Evolutionary conservation across 2,113 vertebrate genomes (phyloP), one percentile per base, ranked within the genome.

Genomic region (Ceratotherium simum): DNA sequence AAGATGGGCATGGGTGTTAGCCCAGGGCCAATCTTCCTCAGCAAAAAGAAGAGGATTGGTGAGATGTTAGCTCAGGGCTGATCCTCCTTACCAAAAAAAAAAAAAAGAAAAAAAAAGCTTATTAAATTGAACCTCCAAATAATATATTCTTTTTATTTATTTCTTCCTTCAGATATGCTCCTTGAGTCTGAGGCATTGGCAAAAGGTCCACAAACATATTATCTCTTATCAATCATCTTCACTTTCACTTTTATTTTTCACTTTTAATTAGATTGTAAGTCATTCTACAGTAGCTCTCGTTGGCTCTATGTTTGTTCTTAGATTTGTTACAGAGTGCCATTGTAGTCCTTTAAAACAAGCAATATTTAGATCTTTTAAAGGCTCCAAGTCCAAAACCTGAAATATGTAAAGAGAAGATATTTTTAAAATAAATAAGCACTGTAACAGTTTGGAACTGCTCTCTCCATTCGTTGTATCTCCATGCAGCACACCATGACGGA

Each of bases 401-500:
- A 76, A 51, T 80, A 8, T 36, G 60, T 14, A 69, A 62, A 51
- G 31, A 60, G 4, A 29, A 46, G 2, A 12, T 2, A 14, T 31
- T 42, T 83, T 48, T 46, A 42, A 48, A 65, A 72, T 31, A 33
- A 70, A 69, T 46, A 54, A n/a, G 5, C 9, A 84, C 9, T 2
- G 36, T 36, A 39, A 18, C 2, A 33, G 0, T 67, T 64, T 58
- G 27, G 6, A 60, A 5, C 67, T 90, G 9, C n/a, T 56, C 23
- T 62, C 8, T 21, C 11, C 5, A 8, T 65, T 80, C 1, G 18
- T 64, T 23, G 4, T 42, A 8, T 46, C 29, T 96, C 29, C 12
- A 25, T 25, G 1, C 5, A 20, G n/a, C 3, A 2, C 29, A 60
- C 27, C 3, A 10, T 33, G 31, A 46, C 1, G 13, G 23, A 65